Evolutionary conservation across 2,113 vertebrate genomes (phyloP).

Genomic region (Sapayoa aenigma): DNA sequence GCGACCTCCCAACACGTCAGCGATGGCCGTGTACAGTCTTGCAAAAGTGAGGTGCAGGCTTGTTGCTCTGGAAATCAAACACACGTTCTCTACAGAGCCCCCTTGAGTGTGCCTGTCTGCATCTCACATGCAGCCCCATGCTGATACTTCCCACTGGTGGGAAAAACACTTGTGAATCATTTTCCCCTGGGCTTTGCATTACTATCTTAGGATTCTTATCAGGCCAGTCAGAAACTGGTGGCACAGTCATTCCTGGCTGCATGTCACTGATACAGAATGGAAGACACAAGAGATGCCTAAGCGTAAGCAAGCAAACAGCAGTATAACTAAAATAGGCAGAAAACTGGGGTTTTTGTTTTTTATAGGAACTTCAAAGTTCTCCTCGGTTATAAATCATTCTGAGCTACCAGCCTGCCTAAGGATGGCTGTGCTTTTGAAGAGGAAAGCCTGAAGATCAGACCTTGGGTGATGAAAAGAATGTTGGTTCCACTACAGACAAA

Average conservation of each 20-base stretch:
- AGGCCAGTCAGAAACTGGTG: background rate
- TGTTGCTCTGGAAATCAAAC: conserved; percentile 24
- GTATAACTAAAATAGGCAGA: background rate
- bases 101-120: background rate
- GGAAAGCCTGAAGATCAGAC: conserved; percentile 53
- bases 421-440: conserved; percentile 54
- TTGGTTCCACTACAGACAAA: conserved; percentile 39
- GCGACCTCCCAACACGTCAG: background rate
- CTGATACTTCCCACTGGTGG: background rate
- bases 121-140: background rate
- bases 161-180: background rate
- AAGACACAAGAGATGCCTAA: background rate
- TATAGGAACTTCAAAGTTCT: conserved; percentile 53
- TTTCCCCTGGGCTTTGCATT: background rate
- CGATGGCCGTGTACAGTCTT: background rate
- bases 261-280: background rate
- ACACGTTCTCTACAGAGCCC: background rate
- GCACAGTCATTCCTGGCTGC: background rate
- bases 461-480: conserved; percentile 51
- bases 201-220: background rate
- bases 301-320: background rate
- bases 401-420: conserved; percentile 22
- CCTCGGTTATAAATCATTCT: conserved; percentile 47
- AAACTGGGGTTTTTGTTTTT: conserved; percentile 15
- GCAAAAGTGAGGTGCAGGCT: background rate